Percentiles rank a stretch among this genome's conserved stretches.
Evolutionary conservation across 1,140 invertebrate genomes (phyloP).

Genomic region (Drosophila mayri): DNA sequence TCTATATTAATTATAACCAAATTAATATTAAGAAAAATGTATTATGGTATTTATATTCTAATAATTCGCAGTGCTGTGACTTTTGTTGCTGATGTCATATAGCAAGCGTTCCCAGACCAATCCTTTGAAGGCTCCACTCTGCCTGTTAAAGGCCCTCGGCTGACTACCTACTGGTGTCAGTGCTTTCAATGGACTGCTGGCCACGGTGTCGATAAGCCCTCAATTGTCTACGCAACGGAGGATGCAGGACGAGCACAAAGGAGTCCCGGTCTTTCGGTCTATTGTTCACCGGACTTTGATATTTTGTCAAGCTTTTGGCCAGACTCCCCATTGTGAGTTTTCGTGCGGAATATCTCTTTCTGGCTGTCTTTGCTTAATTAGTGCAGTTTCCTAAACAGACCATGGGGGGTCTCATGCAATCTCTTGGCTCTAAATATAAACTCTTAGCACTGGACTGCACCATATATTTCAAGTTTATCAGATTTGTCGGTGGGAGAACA

Average conservation of each 20-base stretch:
- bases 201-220: slow-evolving; percentile 51
- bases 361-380: slow-evolving; percentile 35
- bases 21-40: not conserved
- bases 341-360: slow-evolving; percentile 8
- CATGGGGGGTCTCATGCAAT: slow-evolving; percentile 34
- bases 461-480: slow-evolving; percentile 53
- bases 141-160: slow-evolving; percentile 12
- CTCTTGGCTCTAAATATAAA: slow-evolving; percentile 37
- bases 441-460: not conserved
- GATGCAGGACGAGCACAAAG: slow-evolving; percentile 45
- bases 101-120: not conserved
- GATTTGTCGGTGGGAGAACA: slow-evolving; percentile 40
- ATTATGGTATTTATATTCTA: not conserved
- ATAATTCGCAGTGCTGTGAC: not conserved
- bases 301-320: slow-evolving; percentile 6
- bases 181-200: slow-evolving; percentile 21
- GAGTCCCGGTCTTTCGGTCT: slow-evolving; percentile 27
- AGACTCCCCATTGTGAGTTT: slow-evolving; percentile 13
- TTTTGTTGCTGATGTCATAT: slow-evolving; percentile 8
- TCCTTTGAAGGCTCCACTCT: slow-evolving; percentile 15
- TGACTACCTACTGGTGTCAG: not conserved
- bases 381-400: slow-evolving; percentile 14
- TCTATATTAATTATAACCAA: not conserved
- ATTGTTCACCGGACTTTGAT: slow-evolving; percentile 42
- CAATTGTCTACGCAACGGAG: slow-evolving; percentile 46